Base-by-base conservation (phyloP, 2,113 vertebrate species). In the Copsychus sechellarum region DNA sequence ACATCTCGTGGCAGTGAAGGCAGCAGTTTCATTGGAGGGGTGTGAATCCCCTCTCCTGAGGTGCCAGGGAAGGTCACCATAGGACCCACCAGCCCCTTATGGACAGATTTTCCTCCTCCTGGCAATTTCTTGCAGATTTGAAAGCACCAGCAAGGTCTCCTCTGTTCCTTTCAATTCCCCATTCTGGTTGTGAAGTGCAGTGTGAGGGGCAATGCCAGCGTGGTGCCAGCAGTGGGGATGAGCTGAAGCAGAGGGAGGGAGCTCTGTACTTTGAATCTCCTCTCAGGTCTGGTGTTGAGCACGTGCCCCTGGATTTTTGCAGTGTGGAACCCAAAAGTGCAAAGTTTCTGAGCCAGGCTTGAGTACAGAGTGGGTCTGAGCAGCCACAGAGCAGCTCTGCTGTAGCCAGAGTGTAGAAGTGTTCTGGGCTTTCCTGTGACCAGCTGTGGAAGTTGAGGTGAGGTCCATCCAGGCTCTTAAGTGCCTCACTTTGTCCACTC, bases 271-370 rank as follows among this genome's bases (percentile, higher is more conserved):
- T 38, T 38, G 31, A 34, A 31, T 36, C 43, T 60, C 36, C 45
- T 1, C 1, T 43, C 50, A 36, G 28, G 1, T 36, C 62, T 71
- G 64, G 38, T 28, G 67, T 70, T 40, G 15, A 83, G 62, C 6
- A 5, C 0, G 0, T 47, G 18, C 17, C 57, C 6, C 0, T 1
- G 3, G 34, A 34, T 56, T 86, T 86, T 34, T 79, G 13, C 13
- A 11, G n/a, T 21, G 42, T 65, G 34, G 48, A 36, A 40, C 12
- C 23, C 20, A 72, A 19, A 76, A 58, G 25, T 25, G 13, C 51
- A 66, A 34, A 16, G 72, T 84, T 83, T 62, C 25, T 50, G 33
- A 71, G 61, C 20, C 15, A 69, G 18, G 19, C 51, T 34, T 31
- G 28, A 72, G 58, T 25, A 40, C 71, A 60, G 71, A 34, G 31